A percentile compares a stretch with the other conserved stretches of the same genome.
phyloP scores from a whole-genome alignment of 1,140 invertebrate species.

The Drosophila fuyamai region DNA sequence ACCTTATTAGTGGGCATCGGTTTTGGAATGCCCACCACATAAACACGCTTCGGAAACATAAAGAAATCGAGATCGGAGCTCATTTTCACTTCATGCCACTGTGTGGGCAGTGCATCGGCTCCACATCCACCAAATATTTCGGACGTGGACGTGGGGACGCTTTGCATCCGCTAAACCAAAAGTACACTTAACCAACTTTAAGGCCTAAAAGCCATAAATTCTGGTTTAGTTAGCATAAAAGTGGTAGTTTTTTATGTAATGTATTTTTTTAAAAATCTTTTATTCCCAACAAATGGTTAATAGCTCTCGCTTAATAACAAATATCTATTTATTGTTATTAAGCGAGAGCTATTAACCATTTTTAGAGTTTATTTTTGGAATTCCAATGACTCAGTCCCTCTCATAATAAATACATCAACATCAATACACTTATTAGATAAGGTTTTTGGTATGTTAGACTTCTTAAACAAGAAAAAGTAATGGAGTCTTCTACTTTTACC shows the following conservation, averaged over 20 bases:
- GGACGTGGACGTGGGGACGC: conserved; percentile 50
- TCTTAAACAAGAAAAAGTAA: neutral
- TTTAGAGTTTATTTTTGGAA: too few relatives aligned
- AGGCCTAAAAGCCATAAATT: neutral
- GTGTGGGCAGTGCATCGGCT: conserved; percentile 60
- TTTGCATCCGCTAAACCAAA: conserved; percentile 41
- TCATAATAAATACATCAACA: conserved; percentile 2
- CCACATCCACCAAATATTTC: conserved; percentile 44
- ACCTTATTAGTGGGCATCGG: conserved; percentile 66
- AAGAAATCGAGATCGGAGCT: conserved; percentile 80
- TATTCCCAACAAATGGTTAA: too few relatives aligned
- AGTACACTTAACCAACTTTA: conserved; percentile 39
- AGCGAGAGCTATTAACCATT: too few relatives aligned
- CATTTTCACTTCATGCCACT: conserved; percentile 76
- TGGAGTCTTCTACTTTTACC: neutral
- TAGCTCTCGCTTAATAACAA: too few relatives aligned
- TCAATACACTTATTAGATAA: neutral
- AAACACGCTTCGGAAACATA: conserved; percentile 71
- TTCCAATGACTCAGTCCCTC: neutral
- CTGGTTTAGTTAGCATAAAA: too few relatives aligned
- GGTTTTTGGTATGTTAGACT: neutral
- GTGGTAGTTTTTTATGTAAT: too few relatives aligned
- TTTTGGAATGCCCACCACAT: conserved; percentile 67
- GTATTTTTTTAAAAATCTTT: too few relatives aligned
- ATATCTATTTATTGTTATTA: too few relatives aligned